Conservation (phyloP, 2,888 invertebrate genomes). For the Perizoma flavofasciatum region DNA sequence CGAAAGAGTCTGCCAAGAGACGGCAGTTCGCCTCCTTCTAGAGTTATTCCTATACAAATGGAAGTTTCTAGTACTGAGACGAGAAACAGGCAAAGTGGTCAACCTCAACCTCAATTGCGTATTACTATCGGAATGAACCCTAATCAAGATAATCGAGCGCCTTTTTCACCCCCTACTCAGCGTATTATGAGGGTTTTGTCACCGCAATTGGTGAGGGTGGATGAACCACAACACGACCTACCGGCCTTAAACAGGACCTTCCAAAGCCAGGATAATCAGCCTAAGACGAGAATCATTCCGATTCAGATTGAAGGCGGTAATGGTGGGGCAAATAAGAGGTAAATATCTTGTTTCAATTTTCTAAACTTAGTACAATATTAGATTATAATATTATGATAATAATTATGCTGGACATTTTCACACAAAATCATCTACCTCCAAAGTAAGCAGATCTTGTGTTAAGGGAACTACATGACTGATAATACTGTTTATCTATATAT, state of each 20-base stretch:
- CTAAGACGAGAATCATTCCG: slow-evolving; percentile 85
- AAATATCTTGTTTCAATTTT: slow-evolving; percentile 26
- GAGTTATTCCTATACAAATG: slow-evolving; percentile 87
- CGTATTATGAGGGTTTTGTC: slow-evolving; percentile 80
- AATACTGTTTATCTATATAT: too few species aligned
- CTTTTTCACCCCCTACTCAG: slow-evolving; percentile 77
- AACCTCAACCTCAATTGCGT: slow-evolving; percentile 68
- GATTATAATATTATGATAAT: too few species aligned
- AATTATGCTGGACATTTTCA: too few species aligned
- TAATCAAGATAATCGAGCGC: slow-evolving; percentile 51
- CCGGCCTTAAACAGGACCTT: slow-evolving; percentile 68
- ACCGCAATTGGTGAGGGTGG: slow-evolving; percentile 79
- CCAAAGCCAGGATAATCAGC: slow-evolving; percentile 64
- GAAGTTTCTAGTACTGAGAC: slow-evolving; percentile 78
- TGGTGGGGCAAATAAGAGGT: slow-evolving; percentile 74
- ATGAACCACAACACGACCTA: slow-evolving; percentile 70
- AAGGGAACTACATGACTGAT: too few species aligned
- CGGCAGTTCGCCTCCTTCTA: slow-evolving; percentile 62
- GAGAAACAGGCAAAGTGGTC: slow-evolving; percentile 58
- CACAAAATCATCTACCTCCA: too few species aligned
- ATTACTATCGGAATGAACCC: slow-evolving; percentile 77
- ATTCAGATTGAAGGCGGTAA: slow-evolving; percentile 83
- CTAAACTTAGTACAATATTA: too few species aligned
- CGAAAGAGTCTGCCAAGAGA: slow-evolving; percentile 74
- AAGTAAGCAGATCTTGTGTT: too few species aligned